These are phyloP conservation scores for Alosa sapidissima DNA, from an alignment of 2,797 vertebrate genomes.

Conservation along the genomic window DNA sequence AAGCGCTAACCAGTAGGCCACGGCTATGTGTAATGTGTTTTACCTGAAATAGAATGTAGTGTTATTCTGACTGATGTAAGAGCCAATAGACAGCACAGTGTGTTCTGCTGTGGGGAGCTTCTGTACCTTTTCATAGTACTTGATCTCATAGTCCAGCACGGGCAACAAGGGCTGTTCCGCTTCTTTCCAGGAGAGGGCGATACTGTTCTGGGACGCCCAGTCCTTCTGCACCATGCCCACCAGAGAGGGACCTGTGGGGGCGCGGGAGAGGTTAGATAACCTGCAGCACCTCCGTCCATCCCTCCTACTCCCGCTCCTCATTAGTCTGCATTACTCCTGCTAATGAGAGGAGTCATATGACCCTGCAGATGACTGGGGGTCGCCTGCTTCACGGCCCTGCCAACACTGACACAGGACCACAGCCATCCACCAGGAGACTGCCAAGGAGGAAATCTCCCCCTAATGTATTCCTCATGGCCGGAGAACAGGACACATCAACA, in stretches of 20 bases:
- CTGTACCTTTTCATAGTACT: constrained; percentile 96
- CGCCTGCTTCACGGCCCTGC: neutral
- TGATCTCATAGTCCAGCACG: constrained; percentile 98
- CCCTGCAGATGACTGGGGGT: neutral
- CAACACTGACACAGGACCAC: neutral
- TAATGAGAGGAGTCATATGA: constrained; percentile 8
- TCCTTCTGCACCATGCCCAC: constrained; percentile 93
- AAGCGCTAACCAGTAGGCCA: too few relatives aligned
- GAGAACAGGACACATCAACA: neutral
- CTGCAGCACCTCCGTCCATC: neutral
- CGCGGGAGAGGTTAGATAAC: neutral
- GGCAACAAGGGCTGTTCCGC: constrained; percentile 85
- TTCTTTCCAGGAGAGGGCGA: constrained; percentile 96
- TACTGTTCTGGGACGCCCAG: constrained; percentile 94
- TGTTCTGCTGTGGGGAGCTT: neutral
- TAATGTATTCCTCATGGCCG: neutral
- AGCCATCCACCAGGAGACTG: neutral
- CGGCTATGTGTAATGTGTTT: neutral
- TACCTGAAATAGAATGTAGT: neutral
- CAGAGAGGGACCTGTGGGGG: constrained; percentile 87
- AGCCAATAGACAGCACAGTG: neutral
- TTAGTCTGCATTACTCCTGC: neutral
- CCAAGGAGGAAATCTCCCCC: neutral
- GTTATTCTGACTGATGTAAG: neutral
- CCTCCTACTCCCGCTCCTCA: neutral